Evolutionary conservation across 2,797 vertebrate genomes (phyloP), one percentile per base, ranked within the genome.

Genomic region (Falco biarmicus): DNA sequence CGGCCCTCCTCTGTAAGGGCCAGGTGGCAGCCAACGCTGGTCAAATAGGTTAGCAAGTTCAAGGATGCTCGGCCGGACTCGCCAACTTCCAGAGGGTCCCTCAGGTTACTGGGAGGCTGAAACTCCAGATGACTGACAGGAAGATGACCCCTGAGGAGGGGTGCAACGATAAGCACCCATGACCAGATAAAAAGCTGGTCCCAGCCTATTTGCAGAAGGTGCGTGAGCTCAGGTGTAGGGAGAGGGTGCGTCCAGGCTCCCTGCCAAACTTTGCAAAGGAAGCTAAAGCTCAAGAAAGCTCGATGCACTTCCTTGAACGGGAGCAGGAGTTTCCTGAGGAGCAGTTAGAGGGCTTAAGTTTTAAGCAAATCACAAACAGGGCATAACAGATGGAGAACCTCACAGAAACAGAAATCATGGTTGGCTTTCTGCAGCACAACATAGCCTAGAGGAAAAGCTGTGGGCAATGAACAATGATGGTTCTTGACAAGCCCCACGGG

Each of bases 291-390:
- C 39, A 48, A 83, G 60, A 91, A 83, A 77, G 25, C 47, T 70
- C 71, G 4, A 2, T 76, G 68, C 64, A 51, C 95, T 96, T 95
- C 95, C 91, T 95, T 6, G 5, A 92, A 89, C 1, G 0, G 57
- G 87, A 89, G 71, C 74, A 78, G 57, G 56, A 90, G 84, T 91
- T 93, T 93, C 90, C 92, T 19, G 57, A 92, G 92, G 95, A 66
- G 53, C 61, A 79, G 84, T 70, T 91, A 24, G 48, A 93, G 89
- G 94, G 75, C 75, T 90, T 53, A 87, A 85, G 37, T 77, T 91
- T 77, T 94, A 92, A 92, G 43, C 37, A 80, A 71, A 94, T 83
- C 71, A 77, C 45, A 87, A 66, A 83, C 0, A 1, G 31, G 48
- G 34, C 26, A 13, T 32, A 92, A 68, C 18, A 89, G 68, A 77